Conservation (phyloP, 2,113 vertebrate genomes). For the Charadrius vociferus region DNA sequence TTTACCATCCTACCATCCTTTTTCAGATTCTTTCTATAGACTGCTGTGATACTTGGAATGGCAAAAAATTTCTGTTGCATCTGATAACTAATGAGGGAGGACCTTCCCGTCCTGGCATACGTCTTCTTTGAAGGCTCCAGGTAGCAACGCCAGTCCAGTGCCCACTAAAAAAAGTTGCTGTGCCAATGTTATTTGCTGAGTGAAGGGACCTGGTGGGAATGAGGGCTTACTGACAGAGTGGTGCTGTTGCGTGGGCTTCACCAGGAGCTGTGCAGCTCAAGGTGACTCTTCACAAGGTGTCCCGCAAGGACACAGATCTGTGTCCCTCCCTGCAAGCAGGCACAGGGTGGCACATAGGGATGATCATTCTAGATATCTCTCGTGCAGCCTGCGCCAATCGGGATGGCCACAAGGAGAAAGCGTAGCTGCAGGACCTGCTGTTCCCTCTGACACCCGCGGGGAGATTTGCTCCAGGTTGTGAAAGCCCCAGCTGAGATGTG, state of each 20-base stretch:
- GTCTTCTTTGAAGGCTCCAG: neutral
- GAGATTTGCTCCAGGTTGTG: neutral
- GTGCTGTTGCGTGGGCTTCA: neutral
- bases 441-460: neutral
- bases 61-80: neutral
- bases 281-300: neutral
- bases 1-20: neutral
- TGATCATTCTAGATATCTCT: neutral
- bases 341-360: neutral
- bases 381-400: neutral
- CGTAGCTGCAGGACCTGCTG: neutral
- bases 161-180: neutral
- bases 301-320: neutral
- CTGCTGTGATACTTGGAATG: neutral
- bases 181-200: neutral
- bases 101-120: neutral
- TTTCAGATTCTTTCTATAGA: neutral
- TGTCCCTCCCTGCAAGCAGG: neutral
- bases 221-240: neutral
- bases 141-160: neutral
- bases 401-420: neutral
- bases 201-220: neutral
- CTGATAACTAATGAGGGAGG: neutral
- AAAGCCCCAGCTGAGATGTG: neutral
- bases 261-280: neutral